Base-by-base conservation (phyloP, 2,797 vertebrate genomes). In the Propithecus perrieri region DNA sequence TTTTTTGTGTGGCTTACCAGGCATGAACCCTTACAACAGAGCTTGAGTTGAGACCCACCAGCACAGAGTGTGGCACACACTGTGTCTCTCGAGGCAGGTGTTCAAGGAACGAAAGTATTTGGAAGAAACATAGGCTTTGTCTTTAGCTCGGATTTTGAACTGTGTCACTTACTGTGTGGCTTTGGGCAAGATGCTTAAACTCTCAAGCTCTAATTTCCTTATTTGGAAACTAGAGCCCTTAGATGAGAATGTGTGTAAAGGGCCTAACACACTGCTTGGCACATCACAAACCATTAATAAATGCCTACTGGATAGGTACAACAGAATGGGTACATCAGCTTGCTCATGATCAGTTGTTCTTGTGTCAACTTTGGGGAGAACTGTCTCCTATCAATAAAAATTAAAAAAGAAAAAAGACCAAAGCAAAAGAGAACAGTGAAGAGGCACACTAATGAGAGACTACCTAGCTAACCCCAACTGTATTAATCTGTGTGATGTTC, bases 141-240 rank as follows among this genome's bases (percentile, higher is more conserved):
- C 1, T 20, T 84, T 79, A 65, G 67, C 83, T 91, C 61, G 22
- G 76, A n/a, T 85, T 91, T 78, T 57, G 41, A 92, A 55, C 48
- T 20, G 8, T 76, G 18, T n/a, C 57, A 28, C 57, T 91, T 85
- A 59, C 65, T 78, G 69, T 85, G 94, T 79, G 91, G 20, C 65
- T 38, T 94, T 65, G 48, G 72, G 61, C 12, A 50, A 74, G 84
- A 74, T 35, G 61, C 94, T 92, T 80, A n/a, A 61, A 81, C 17
- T 61, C 69, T 92, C 69, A 67, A 92, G 61, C 3, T 93, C 61
- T 71, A 55, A 13, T 71, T 91, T 61, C 85, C 75, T 92, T 91
- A 72, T 80, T 41, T 89, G 85, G 71, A 96, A 91, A 84, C 53
- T 26, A 38, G 78, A 90, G 50, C 9, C 20, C 28, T 85, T 41